Conservation (phyloP, 2,888 invertebrate species). For the Leptinotarsa rubiginosa region DNA sequence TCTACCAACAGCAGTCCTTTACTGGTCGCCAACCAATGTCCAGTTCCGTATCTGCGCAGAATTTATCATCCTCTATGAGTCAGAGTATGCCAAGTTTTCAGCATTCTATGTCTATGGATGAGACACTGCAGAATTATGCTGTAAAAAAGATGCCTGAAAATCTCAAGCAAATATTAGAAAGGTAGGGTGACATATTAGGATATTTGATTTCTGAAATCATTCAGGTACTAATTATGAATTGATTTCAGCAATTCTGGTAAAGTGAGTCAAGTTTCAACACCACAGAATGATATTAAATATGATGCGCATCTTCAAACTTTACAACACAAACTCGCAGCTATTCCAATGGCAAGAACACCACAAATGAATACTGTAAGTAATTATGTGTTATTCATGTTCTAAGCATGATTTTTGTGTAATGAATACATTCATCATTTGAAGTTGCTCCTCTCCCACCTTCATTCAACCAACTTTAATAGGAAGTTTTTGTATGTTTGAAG, state of each 20-base stretch:
- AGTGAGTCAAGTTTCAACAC: conserved; percentile 73
- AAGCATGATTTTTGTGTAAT: conserved; percentile 14
- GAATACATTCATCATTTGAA: not conserved
- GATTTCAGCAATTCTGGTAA: conserved; percentile 60
- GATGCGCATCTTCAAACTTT: conserved; percentile 77
- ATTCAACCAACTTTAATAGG: not conserved
- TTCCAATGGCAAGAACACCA: conserved; percentile 64
- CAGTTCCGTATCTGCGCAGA: conserved; percentile 56
- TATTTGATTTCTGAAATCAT: conserved; percentile 7
- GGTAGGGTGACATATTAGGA: conserved; percentile 42
- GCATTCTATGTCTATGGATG: conserved; percentile 54
- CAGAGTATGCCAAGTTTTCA: conserved; percentile 48
- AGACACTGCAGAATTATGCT: conserved; percentile 51
- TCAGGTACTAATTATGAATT: conserved; percentile 1
- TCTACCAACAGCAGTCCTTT: conserved; percentile 43
- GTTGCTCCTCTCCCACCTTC: conserved; percentile 1
- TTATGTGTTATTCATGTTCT: not conserved
- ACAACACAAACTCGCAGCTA: conserved; percentile 76
- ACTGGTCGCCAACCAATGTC: conserved; percentile 47
- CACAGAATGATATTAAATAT: conserved; percentile 75
- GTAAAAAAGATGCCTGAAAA: conserved; percentile 58
- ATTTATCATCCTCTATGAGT: conserved; percentile 46
- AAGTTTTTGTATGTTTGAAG: no score
- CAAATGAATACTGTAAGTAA: conserved; percentile 65
- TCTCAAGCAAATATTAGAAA: conserved; percentile 65